Conservation (phyloP, 2,888 invertebrate species). For the Drosophila meridiana region DNA sequence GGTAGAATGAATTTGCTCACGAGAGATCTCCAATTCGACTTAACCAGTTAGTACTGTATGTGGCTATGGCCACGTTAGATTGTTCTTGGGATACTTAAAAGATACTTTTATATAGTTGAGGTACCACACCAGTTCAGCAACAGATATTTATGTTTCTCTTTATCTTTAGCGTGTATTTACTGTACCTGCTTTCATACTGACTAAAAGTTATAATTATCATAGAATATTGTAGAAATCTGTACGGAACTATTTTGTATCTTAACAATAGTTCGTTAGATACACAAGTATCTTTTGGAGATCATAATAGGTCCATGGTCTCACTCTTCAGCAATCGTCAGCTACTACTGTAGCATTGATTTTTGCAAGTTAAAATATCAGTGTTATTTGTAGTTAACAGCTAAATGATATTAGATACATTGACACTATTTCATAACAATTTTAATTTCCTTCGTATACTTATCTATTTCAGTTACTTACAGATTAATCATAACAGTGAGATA, state of each 20-base stretch:
- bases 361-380: too few species aligned
- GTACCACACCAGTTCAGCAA: not conserved
- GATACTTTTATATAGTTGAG: conserved; percentile 1
- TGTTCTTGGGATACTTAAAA: not conserved
- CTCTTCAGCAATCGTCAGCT: not conserved
- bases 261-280: not conserved
- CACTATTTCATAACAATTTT: too few species aligned
- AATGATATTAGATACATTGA: too few species aligned
- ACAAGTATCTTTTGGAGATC: not conserved
- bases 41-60: not conserved
- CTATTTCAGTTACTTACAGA: not conserved
- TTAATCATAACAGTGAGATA: not conserved
- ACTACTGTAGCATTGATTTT: not conserved
- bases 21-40: not conserved
- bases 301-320: not conserved
- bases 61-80: not conserved
- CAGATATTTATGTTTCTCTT: conserved; percentile 7
- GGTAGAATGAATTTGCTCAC: not conserved
- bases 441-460: too few species aligned
- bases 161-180: not conserved
- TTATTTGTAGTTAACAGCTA: too few species aligned
- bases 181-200: not conserved
- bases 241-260: not conserved
- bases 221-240: not conserved
- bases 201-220: not conserved